Evolutionary conservation across 2,113 vertebrate species (phyloP).

Genomic region (Cygnus atratus): DNA sequence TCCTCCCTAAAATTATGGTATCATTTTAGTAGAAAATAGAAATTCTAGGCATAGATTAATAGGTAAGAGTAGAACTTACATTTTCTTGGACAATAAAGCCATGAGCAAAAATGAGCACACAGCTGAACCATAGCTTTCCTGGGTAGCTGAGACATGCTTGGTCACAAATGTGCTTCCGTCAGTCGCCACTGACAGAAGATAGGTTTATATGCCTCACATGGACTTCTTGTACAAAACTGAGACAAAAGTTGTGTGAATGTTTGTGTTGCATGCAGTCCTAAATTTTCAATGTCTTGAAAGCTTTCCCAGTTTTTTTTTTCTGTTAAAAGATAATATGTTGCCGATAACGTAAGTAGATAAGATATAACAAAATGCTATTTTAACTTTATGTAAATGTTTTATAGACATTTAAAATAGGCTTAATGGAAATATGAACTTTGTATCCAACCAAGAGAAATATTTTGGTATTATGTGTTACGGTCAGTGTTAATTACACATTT

Average conservation of each 20-base stretch:
- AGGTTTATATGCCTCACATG: neutral
- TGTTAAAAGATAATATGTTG: neutral
- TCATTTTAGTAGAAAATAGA: neutral
- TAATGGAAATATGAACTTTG: neutral
- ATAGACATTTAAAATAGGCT: neutral
- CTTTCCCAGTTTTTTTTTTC: neutral
- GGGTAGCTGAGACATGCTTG: neutral
- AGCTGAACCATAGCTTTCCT: neutral
- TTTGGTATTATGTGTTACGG: constrained; percentile 28
- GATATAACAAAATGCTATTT: neutral
- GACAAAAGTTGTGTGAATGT: neutral
- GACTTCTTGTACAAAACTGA: neutral
- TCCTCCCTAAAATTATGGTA: neutral
- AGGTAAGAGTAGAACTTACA: neutral
- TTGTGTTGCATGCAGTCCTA: neutral
- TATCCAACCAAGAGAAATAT: neutral
- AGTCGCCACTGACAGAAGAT: neutral
- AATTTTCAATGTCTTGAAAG: neutral
- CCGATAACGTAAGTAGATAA: neutral
- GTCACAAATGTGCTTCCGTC: neutral
- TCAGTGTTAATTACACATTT: constrained; percentile 1
- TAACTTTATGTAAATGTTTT: neutral
- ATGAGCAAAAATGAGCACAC: neutral
- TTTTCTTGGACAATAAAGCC: neutral
- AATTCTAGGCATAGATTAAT: neutral